phyloP scores from a whole-genome alignment of 2,797 vertebrate species.

The Sorex maritimensis region DNA sequence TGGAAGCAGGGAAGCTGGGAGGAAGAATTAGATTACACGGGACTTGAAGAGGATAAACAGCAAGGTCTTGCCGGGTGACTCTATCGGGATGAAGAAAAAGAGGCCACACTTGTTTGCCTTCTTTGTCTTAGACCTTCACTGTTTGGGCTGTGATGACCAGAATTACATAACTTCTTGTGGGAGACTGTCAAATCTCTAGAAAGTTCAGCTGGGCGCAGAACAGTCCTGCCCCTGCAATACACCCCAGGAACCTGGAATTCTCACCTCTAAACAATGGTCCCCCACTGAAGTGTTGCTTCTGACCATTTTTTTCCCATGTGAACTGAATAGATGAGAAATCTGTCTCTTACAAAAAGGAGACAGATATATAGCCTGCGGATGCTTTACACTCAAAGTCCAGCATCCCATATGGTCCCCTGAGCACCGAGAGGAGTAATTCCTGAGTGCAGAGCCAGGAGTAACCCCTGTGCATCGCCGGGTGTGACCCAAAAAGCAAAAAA shows the following conservation, averaged over 20 bases:
- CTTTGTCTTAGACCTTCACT: neutral
- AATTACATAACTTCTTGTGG: neutral
- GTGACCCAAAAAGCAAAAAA: too few species aligned
- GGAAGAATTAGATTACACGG: neutral
- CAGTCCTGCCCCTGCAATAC: neutral
- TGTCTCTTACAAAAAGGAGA: neutral
- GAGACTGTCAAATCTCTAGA: neutral
- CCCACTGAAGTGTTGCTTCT: neutral
- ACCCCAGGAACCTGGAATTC: neutral
- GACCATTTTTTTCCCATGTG: neutral
- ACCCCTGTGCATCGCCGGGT: too few species aligned
- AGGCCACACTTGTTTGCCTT: neutral
- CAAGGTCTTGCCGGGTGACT: neutral
- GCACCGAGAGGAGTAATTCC: too few species aligned
- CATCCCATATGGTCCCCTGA: too few species aligned
- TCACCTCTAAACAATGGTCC: neutral
- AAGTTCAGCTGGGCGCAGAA: neutral
- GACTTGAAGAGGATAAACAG: neutral
- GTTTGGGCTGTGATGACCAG: neutral
- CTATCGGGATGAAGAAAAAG: neutral
- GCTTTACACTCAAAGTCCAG: neutral
- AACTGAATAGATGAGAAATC: neutral
- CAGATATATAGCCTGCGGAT: neutral
- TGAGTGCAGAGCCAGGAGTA: too few species aligned
- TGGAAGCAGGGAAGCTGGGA: neutral